Conservation (phyloP, 2,797 vertebrate species). For the Esox masquinongy region DNA sequence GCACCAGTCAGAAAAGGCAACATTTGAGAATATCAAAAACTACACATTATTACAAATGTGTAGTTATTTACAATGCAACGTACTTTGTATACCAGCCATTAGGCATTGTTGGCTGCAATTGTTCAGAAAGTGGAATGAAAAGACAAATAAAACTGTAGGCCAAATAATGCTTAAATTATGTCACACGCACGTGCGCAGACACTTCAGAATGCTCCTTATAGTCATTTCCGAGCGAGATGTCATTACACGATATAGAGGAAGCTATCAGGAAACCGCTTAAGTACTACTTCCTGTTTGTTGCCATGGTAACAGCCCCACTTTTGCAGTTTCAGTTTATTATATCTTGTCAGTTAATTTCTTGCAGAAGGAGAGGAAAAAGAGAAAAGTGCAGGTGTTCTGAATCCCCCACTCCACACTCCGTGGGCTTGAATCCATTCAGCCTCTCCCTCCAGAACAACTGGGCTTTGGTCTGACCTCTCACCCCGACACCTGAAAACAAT, state of each 20-base stretch:
- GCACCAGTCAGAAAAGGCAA: background rate
- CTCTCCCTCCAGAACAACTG: conserved; percentile 51
- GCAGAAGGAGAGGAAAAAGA: conserved; percentile 33
- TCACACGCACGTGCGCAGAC: conserved; percentile 9
- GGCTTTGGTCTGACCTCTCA: conserved; percentile 45
- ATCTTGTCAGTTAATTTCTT: conserved; percentile 52
- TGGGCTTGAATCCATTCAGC: conserved; percentile 43
- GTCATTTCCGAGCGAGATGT: conserved; percentile 75
- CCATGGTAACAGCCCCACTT: conserved; percentile 69
- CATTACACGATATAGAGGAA: conserved; percentile 81
- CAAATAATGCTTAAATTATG: background rate
- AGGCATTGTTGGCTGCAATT: too few relatives aligned
- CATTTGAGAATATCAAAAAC: background rate
- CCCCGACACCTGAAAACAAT: conserved; percentile 66
- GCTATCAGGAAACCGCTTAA: conserved; percentile 81
- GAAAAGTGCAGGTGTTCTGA: conserved; percentile 59
- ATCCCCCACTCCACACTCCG: background rate
- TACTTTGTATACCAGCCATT: too few relatives aligned
- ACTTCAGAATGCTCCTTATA: conserved; percentile 39
- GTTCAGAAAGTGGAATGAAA: background rate
- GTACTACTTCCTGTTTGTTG: conserved; percentile 82
- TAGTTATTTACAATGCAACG: too few relatives aligned
- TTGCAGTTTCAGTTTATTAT: conserved; percentile 54
- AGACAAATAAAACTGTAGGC: background rate
- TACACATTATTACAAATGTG: too few relatives aligned